These are phyloP conservation scores for Napeogenes inachia DNA, from an alignment of 2,888 invertebrate species.

Conservation along the genomic window DNA sequence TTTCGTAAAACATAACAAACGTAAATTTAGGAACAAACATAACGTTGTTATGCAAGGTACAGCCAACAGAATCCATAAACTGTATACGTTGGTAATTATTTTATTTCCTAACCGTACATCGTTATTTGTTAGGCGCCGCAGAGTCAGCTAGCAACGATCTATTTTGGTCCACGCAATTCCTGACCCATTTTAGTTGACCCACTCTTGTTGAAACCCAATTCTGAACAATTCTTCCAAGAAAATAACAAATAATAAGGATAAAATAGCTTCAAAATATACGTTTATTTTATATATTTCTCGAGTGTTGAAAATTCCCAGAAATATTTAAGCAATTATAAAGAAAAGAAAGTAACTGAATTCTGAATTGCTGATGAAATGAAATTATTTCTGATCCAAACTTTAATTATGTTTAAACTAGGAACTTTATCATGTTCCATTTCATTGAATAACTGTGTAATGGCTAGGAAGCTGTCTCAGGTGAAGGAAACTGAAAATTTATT, in stretches of 20 bases:
- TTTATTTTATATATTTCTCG: too few relatives aligned
- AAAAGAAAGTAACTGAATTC: conserved; percentile 1
- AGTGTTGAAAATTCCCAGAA: too few relatives aligned
- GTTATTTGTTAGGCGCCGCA: conserved; percentile 20
- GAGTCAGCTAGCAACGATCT: conserved; percentile 26
- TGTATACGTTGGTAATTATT: not conserved
- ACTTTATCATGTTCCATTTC: conserved; percentile 19
- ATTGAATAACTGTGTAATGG: conserved; percentile 20
- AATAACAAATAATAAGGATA: not conserved
- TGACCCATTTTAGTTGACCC: conserved; percentile 30
- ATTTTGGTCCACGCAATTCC: conserved; percentile 26
- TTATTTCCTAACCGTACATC: conserved; percentile 2
- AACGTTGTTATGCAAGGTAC: too few relatives aligned
- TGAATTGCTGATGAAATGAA: conserved; percentile 3
- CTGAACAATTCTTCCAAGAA: not conserved
- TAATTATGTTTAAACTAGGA: conserved; percentile 13
- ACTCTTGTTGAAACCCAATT: conserved; percentile 20
- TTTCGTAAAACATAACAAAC: too few relatives aligned
- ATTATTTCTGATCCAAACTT: conserved; percentile 13
- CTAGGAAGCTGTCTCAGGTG: conserved; percentile 10
- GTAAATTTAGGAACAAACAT: too few relatives aligned
- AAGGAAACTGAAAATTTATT: conserved; percentile 24
- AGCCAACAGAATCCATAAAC: too few relatives aligned
- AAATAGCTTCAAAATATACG: not conserved
- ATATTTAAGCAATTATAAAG: too few relatives aligned